Conservation (phyloP, 2,888 invertebrate species). For the Gymnoscelis rufifasciata region DNA sequence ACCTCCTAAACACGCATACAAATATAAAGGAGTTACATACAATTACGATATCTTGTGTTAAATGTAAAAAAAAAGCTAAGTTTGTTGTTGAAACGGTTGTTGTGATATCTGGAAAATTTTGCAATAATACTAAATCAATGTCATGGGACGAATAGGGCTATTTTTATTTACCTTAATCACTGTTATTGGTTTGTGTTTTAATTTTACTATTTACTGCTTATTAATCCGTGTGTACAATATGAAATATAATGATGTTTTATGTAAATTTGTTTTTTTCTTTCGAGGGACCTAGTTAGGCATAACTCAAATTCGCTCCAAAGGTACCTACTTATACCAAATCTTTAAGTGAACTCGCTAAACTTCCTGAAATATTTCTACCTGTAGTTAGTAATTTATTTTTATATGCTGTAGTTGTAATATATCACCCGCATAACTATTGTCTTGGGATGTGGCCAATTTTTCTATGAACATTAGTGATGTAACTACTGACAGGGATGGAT, state of each 20-base stretch:
- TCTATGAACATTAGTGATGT: conserved; percentile 27
- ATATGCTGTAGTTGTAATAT: too few relatives aligned
- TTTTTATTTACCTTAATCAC: conserved; percentile 7
- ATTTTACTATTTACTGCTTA: conserved; percentile 26
- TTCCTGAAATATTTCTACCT: conserved; percentile 11
- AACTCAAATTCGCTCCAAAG: too few relatives aligned
- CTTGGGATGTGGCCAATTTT: conserved; percentile 48
- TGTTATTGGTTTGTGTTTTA: conserved; percentile 30
- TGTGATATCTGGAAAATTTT: too few relatives aligned
- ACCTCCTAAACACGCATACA: too few relatives aligned
- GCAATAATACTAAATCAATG: neutral
- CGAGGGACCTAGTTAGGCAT: too few relatives aligned
- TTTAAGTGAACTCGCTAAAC: neutral
- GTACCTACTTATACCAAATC: too few relatives aligned
- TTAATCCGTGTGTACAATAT: conserved; percentile 27
- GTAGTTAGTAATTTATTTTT: conserved; percentile 18
- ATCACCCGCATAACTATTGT: conserved; percentile 31
- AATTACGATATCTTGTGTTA: too few relatives aligned
- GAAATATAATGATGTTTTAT: conserved; percentile 28
- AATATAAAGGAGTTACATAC: too few relatives aligned
- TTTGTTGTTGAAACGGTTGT: too few relatives aligned
- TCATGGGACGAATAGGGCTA: neutral
- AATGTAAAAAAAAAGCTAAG: too few relatives aligned
- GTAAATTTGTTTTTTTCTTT: conserved; percentile 10
- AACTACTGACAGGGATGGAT: conserved; percentile 47